Conservation (phyloP, 2,888 invertebrate species). For the Lypha dubia region DNA sequence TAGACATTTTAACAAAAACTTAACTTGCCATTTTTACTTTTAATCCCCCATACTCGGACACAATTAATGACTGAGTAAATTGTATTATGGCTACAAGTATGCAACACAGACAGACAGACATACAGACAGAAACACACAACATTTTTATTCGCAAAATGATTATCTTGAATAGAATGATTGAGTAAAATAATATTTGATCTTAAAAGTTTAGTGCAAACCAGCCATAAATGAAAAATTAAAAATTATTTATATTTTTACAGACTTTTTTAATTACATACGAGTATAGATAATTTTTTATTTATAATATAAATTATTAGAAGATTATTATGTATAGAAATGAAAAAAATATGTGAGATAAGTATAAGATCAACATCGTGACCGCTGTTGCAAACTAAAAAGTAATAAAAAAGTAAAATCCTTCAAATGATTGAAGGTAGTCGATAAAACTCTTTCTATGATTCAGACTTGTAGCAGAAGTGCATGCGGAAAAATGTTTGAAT, state of each 20-base stretch:
- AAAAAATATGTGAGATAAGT: too few relatives aligned
- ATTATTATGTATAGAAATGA: too few relatives aligned
- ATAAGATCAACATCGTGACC: too few relatives aligned
- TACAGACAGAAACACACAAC: slow-evolving; percentile 10
- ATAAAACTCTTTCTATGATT: too few relatives aligned
- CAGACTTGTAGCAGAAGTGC: too few relatives aligned
- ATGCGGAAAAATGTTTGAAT: too few relatives aligned
- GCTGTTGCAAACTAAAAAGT: too few relatives aligned
- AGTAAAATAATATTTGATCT: slow-evolving; percentile 12
- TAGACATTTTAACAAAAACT: slow-evolving; percentile 58
- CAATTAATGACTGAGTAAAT: slow-evolving; percentile 51
- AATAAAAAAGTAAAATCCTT: too few relatives aligned
- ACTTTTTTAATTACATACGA: slow-evolving; percentile 8
- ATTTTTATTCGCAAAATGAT: slow-evolving; percentile 16
- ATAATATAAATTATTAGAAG: too few relatives aligned
- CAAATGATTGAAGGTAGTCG: too few relatives aligned
- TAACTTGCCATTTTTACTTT: slow-evolving; percentile 61
- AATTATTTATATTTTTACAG: slow-evolving; percentile 3
- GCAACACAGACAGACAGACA: slow-evolving; percentile 17
- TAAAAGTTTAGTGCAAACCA: neutral
- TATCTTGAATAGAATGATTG: slow-evolving; percentile 25
- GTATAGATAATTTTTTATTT: neutral
- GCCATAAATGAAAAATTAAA: slow-evolving; percentile 19
- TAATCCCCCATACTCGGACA: slow-evolving; percentile 36
- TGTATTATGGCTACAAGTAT: slow-evolving; percentile 21